Base-by-base conservation (phyloP, 2,888 invertebrate species). In the Thyatira batis region DNA sequence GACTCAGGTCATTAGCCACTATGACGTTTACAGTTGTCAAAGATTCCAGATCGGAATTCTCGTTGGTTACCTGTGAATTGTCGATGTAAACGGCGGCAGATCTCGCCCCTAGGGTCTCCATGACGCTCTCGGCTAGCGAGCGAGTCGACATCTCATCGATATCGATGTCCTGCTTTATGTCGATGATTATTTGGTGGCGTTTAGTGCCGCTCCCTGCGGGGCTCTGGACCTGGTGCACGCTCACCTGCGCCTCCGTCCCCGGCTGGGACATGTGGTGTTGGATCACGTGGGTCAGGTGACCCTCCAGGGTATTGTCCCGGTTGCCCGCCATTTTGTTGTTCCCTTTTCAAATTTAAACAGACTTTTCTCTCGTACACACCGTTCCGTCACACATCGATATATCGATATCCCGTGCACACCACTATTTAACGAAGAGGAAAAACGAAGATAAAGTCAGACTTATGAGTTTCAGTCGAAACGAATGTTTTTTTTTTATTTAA, bases 81-180 rank as follows among this genome's bases (percentile, higher is more conserved):
- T 92, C 92, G n/a, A 92, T 91, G 58, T 89, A 91, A 0, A 92
- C 92, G 0, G 91, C 85, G 0, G 92, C 91, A 0, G 92, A 92
- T 0, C 92, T 69, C 0, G 92, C 92, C 1, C 92, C 92, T 0
- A 92, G 71, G 0, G 91, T 86, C 65, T 92, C 92, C 92, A 92
- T 92, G 0, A 92, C 92, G 60, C 91, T 90, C 55, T 92, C 92
- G 0, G 92, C 92, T n/a, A 92, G 49, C 0, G 90, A 90, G 1
- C 92, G 71, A 0, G 92, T 92, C 1, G 92, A 91, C 49, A 90
- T 45, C 61, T 92, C 92, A 63, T 92, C 89, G 20, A 92, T 92
- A 55, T 92, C 92, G 45, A 92, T 89, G 48, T 92, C 92, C 58
- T 92, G 92, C 60, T 92, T 92, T 9, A 92, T 92, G 55, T 92